phyloP scores from a whole-genome alignment of 2,113 vertebrate genomes.

The Tachycineta bicolor region DNA sequence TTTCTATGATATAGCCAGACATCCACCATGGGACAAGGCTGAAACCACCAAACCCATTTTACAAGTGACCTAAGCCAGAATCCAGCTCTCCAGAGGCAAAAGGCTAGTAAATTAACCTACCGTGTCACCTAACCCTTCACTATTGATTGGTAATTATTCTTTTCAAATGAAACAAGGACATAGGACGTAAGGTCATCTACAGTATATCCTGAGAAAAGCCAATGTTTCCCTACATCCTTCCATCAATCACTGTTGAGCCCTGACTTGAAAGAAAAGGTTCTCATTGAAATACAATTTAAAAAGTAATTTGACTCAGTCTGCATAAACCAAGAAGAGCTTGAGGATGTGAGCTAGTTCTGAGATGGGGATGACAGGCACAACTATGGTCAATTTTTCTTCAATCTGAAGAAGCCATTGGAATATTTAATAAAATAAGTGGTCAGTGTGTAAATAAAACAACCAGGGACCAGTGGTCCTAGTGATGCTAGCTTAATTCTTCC shows the following conservation, averaged over 20 bases:
- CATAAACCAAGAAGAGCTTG: neutral
- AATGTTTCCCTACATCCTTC: constrained; percentile 50
- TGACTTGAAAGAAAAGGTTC: constrained; percentile 49
- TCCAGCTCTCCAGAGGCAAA: constrained; percentile 49
- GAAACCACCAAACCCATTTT: constrained; percentile 55
- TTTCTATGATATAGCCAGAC: constrained; percentile 29
- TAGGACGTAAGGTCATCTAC: constrained; percentile 59
- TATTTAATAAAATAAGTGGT: neutral
- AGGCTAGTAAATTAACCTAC: constrained; percentile 74
- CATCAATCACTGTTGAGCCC: constrained; percentile 50
- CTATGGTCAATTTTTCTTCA: neutral
- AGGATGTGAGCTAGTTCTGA: neutral
- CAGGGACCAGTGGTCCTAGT: neutral
- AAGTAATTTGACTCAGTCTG: constrained; percentile 56
- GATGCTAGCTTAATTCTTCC: neutral
- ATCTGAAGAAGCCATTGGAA: neutral
- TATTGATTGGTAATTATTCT: constrained; percentile 79
- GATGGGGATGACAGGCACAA: neutral
- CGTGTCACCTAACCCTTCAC: constrained; percentile 61
- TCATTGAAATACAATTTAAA: constrained; percentile 65
- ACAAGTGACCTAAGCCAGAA: constrained; percentile 66
- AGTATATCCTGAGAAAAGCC: constrained; percentile 66
- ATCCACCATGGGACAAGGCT: constrained; percentile 14
- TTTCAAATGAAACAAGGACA: constrained; percentile 69
- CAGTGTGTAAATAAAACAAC: neutral